Evolutionary conservation across 53 echinoderm and acorn worm species (phyloP), one percentile per base, ranked within the genome.

Genomic region (Antedon mediterranea): DNA sequence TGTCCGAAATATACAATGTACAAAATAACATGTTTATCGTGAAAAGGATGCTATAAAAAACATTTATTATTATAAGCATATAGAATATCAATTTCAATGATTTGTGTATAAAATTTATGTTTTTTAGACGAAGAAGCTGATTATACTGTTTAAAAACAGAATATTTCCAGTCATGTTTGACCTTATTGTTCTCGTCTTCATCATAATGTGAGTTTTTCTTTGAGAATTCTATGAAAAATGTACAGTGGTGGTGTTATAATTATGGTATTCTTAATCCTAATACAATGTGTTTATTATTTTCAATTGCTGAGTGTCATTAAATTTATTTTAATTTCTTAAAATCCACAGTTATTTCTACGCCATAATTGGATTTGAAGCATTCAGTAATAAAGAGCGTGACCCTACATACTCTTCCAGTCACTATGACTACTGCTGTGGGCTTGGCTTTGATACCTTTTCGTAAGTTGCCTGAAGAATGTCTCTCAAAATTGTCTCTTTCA

Each of bases 91-190:
- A 37, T 37, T 11, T 37, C 4, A 37, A 37, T 72, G 20, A 5
- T 72, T 72, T 72, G 37, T n/a, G n/a, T n/a, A 37, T 37, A 4
- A 37, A 37, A 37, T 37, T 37, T 37, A 37, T 37, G 72, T 33
- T 43, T 44, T 77, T 44, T 81, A 97, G 97, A 89, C 97, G 43
- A 97, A 97, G 85, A 97, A 85, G 76, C 85, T 72, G 27, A 86
- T 97, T 77, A 80, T 87, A 31, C 42, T 97, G 43, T 88, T 92
- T 77, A 87, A 79, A 79, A 89, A 84, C 75, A 89, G 90, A 70
- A 92, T 97, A 27, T 97, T 97, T 43, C 92, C 97, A n/a, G 97
- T 97, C 80, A 97, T 97, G 97, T 97, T 92, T 85, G 92, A 97
- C 71, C 92, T 97, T 43, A 92, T 92, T 72, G 82, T 97, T 28